A percentile compares a stretch with the other conserved stretches of the same genome.
phyloP scores from a whole-genome alignment of 1,140 invertebrate genomes.

The Lepidurus arcticus region DNA sequence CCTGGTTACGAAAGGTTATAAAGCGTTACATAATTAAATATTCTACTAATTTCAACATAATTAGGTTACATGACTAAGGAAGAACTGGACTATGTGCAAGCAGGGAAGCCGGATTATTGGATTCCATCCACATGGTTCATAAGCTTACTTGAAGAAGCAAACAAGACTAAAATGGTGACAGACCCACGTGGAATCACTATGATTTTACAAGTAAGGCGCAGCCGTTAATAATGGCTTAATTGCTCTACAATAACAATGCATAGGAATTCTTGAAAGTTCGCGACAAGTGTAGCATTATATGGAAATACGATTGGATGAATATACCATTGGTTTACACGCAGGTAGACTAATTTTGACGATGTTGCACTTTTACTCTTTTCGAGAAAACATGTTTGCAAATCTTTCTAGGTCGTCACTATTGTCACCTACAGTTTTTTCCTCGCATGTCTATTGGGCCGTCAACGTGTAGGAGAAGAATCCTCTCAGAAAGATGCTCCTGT shows the following conservation, averaged over 20 bases:
- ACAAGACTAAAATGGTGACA: conserved; percentile 49
- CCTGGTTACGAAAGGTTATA: conserved; percentile 61
- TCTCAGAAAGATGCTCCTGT: conserved; percentile 50
- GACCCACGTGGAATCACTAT: conserved; percentile 60
- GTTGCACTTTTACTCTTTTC: not conserved
- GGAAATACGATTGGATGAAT: conserved; percentile 92
- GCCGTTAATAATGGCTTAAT: not conserved
- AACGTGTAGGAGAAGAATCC: conserved; percentile 50
- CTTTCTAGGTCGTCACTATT: conserved; percentile 62
- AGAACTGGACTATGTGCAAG: conserved; percentile 55
- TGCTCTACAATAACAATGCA: conserved; percentile 37
- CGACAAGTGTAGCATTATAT: conserved; percentile 60
- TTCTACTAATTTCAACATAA: not conserved
- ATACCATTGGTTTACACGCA: conserved; percentile 97
- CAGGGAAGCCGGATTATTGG: conserved; percentile 58
- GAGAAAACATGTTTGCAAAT: not conserved
- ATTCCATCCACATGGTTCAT: conserved; percentile 64
- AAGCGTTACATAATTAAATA: not conserved
- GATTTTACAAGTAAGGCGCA: conserved; percentile 41
- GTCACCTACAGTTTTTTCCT: conserved; percentile 69
- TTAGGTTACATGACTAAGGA: conserved; percentile 58
- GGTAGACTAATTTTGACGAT: conserved; percentile 54
- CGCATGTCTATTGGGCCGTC: conserved; percentile 61
- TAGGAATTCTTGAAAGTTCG: conserved; percentile 62
- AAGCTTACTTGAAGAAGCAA: conserved; percentile 45